phyloP scores from a whole-genome alignment of 2,113 vertebrate species.

The Ceyx cyanopectus region DNA sequence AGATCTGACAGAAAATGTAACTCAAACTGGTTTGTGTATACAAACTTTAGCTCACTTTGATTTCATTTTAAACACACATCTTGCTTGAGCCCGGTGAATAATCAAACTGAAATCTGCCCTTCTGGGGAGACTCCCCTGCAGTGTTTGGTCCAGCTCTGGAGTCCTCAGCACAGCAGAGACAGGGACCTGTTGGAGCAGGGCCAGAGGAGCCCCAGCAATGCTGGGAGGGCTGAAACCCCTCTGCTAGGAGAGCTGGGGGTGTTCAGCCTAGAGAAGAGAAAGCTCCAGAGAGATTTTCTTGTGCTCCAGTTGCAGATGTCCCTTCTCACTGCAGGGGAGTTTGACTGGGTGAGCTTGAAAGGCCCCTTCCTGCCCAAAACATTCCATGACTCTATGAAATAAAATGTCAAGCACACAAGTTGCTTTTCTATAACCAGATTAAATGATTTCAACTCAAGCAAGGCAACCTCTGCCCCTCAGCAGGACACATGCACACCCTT shows the following conservation, averaged over 20 bases:
- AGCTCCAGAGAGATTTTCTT: neutral
- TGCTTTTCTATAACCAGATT: neutral
- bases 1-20: neutral
- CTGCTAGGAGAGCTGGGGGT: neutral
- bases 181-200: neutral
- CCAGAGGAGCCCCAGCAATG: neutral
- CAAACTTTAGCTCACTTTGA: neutral
- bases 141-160: neutral
- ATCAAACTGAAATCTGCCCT: neutral
- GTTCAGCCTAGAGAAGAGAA: neutral
- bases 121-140: neutral
- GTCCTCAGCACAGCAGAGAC: neutral
- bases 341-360: neutral
- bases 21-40: rapidly evolving
- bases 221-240: neutral
- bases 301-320: neutral
- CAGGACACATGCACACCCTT: neutral
- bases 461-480: neutral
- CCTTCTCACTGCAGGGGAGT: neutral
- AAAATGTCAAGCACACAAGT: neutral
- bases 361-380: neutral
- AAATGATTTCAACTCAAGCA: neutral
- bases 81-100: neutral
- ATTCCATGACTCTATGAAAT: neutral
- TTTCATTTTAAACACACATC: neutral